Evolutionary conservation across 2,113 vertebrate species (phyloP).

Genomic region (Indri indri): DNA sequence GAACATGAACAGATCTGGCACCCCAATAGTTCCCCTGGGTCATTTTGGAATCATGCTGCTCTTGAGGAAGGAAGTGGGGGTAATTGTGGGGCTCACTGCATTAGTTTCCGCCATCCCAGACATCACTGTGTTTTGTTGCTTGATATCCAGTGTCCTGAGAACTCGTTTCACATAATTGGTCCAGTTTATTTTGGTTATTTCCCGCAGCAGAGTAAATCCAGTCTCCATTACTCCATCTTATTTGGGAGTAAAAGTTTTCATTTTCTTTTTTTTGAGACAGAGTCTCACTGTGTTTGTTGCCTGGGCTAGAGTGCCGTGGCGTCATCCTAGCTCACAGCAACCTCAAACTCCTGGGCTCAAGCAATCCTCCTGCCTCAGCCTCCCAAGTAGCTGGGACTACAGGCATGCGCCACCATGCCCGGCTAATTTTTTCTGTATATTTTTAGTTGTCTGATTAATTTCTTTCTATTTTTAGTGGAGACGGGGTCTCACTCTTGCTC

Average conservation of each 20-base stretch:
- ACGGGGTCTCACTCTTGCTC: too few species aligned
- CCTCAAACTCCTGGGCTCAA: too few species aligned
- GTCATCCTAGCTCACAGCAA: too few species aligned
- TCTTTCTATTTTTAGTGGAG: too few species aligned
- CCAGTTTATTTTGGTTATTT: neutral
- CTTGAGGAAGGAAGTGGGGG: neutral
- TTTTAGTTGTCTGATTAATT: too few species aligned
- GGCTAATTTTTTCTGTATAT: too few species aligned
- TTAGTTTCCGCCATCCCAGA: neutral
- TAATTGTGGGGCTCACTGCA: neutral
- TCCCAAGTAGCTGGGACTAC: too few species aligned
- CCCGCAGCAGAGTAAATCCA: neutral
- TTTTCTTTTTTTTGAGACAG: too few species aligned
- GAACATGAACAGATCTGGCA: accelerated
- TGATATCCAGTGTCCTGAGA: neutral
- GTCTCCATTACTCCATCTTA: neutral
- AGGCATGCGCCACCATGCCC: too few species aligned
- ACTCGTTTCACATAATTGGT: neutral
- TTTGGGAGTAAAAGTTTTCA: neutral
- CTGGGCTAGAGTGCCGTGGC: too few species aligned
- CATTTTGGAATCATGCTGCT: neutral
- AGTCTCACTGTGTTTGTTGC: too few species aligned
- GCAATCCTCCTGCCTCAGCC: too few species aligned
- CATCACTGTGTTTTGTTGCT: neutral
- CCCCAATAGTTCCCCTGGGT: neutral